A percentile compares a stretch with the other conserved stretches of the same genome.
Evolutionary conservation across 2,888 invertebrate genomes (phyloP).

Genomic region (Ischnus inquisitorius): DNA sequence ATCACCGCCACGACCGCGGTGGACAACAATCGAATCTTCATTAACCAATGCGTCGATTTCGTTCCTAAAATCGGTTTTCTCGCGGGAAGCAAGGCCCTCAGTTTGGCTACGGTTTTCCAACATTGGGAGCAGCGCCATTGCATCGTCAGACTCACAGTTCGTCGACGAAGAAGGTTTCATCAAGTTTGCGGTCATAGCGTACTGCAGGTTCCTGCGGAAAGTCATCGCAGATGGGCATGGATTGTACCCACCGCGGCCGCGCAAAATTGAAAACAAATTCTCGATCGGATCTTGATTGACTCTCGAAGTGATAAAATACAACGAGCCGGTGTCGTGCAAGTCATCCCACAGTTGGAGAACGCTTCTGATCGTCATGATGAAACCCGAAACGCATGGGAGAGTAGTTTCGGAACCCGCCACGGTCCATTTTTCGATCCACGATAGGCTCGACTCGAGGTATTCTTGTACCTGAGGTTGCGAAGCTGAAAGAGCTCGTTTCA

Average conservation of each 20-base stretch:
- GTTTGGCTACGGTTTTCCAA: not conserved
- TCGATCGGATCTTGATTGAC: slow-evolving; percentile 72
- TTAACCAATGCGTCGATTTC: slow-evolving; percentile 21
- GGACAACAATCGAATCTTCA: not conserved
- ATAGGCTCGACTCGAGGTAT: slow-evolving; percentile 45
- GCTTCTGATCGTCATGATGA: slow-evolving; percentile 67
- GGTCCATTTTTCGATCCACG: slow-evolving; percentile 42
- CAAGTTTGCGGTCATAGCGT: slow-evolving; percentile 60
- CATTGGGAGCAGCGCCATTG: slow-evolving; percentile 63
- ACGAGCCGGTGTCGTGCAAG: slow-evolving; percentile 58
- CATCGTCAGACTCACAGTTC: slow-evolving; percentile 64
- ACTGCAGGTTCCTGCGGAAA: slow-evolving; percentile 65
- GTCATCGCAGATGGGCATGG: slow-evolving; percentile 66
- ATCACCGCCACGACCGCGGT: not conserved
- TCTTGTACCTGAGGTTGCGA: slow-evolving; percentile 53
- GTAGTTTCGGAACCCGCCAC: slow-evolving; percentile 47
- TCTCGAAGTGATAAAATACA: slow-evolving; percentile 64
- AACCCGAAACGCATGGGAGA: slow-evolving; percentile 69
- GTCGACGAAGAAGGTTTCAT: slow-evolving; percentile 53
- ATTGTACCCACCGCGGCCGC: slow-evolving; percentile 70
- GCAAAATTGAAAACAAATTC: slow-evolving; percentile 69
- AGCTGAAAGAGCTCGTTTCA: slow-evolving; percentile 45
- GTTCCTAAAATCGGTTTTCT: not conserved
- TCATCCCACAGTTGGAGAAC: slow-evolving; percentile 68
- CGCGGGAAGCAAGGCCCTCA: not conserved